Evolutionary conservation across 35 echinoderm and acorn worm genomes (phyloP), one percentile per base, ranked within the genome.

Genomic region (Apostichopus californicus): DNA sequence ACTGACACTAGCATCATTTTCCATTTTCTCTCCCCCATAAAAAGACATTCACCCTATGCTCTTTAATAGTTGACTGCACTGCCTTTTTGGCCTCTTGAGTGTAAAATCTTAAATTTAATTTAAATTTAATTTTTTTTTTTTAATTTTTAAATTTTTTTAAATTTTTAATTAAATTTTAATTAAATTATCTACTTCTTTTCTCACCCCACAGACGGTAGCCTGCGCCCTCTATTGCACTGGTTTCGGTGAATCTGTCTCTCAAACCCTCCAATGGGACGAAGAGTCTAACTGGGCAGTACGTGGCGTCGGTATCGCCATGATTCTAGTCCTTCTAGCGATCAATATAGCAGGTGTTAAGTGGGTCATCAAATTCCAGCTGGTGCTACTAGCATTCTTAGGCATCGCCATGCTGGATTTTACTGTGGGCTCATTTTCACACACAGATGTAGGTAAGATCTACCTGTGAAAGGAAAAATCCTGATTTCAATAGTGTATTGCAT

Each of bases 321-420:
- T 99, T 72, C 89, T 99, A 0, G 93, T 99, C 23, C 87, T 99
- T 0, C 86, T 99, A 25, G 97, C 97, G 18, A 92, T 99, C 89
- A 99, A 96, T 78, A 99, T 99, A 34, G 97, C 97, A 9, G 97
- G 97, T 5, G 97, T 99, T 58, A 96, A 96, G 64, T 99, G 97
- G 97, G 97, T 99, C 55, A 90, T 99, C 78, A 99, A 99, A 81
- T 93, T 99, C 93, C 97, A 99, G 93, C 90, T 99, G 59, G 56
- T 99, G 13, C 92, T 99, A 14, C 80, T 99, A 57, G 97, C 97
- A 25, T 87, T 99, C 18, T 60, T 99, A 78, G 95, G 97, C 54
- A 90, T 99, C 15, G 97, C 97, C 20, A 96, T 95, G 24, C 86
- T 99, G 91, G 97, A 99, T 87, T 99, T 99, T 81, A 86, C 96